phyloP scores from a whole-genome alignment of 2,113 vertebrate species.

The Lampris megalopsis region DNA sequence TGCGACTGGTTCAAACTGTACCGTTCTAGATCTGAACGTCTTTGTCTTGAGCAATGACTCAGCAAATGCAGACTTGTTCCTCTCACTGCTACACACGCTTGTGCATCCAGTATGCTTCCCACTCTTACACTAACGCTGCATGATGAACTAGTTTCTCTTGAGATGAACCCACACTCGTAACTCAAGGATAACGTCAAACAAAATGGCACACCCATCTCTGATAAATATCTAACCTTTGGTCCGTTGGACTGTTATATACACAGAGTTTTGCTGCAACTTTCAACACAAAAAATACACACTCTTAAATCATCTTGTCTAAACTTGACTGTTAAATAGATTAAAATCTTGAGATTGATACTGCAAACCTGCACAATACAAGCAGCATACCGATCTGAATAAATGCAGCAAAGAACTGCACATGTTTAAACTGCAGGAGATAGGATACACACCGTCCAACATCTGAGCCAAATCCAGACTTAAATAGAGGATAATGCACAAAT shows the following conservation, averaged over 20 bases:
- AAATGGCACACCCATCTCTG: background rate
- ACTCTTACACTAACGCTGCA: too few species aligned
- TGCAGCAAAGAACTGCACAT: too few species aligned
- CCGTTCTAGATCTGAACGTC: background rate
- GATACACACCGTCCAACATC: too few species aligned
- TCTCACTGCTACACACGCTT: background rate
- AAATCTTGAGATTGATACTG: background rate
- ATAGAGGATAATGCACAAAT: background rate
- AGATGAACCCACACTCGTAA: background rate
- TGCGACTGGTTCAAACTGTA: slow-evolving; percentile 34
- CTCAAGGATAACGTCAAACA: background rate
- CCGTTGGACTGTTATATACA: background rate
- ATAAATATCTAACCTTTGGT: slow-evolving; percentile 4
- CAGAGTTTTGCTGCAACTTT: background rate
- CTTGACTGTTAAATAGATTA: background rate
- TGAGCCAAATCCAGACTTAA: too few species aligned
- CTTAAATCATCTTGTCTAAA: background rate
- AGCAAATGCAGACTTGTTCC: slow-evolving; percentile 38
- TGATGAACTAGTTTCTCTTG: background rate
- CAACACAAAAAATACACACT: background rate
- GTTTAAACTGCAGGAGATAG: too few species aligned
- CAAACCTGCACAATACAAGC: background rate
- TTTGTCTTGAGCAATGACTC: slow-evolving; percentile 64
- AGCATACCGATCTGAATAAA: too few species aligned
- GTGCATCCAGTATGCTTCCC: too few species aligned